These are phyloP conservation scores for Poecile atricapillus DNA, from an alignment of 2,113 vertebrate species.

Conservation along the genomic window DNA sequence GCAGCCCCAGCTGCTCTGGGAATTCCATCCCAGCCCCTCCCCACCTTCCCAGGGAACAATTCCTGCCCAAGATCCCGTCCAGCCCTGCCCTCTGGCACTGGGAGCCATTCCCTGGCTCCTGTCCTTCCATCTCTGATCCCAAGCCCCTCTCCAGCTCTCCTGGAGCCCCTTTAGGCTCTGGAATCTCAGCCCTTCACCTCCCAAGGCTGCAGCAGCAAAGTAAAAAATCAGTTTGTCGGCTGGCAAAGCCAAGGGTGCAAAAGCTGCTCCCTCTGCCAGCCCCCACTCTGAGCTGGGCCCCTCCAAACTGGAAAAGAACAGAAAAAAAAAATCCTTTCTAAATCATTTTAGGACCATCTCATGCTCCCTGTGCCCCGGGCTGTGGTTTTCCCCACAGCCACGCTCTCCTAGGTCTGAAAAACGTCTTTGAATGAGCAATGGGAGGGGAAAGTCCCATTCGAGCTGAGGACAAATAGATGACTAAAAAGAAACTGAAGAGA, in stretches of 20 bases:
- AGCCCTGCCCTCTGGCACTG: fast-evolving
- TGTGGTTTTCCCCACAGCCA: background rate
- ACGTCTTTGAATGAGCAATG: background rate
- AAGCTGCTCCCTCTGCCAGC: background rate
- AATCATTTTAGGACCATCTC: background rate
- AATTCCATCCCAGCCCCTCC: background rate
- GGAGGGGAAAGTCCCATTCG: slow-evolving; percentile 3
- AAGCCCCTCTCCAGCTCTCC: background rate
- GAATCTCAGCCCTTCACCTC: background rate
- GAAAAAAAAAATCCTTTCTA: fast-evolving
- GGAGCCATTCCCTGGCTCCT: background rate
- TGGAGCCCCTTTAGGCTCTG: background rate
- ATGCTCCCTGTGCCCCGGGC: background rate
- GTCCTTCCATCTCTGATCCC: background rate
- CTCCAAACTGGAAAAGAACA: background rate
- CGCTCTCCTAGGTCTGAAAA: background rate
- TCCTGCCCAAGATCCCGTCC: background rate
- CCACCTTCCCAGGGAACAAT: background rate
- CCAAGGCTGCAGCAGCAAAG: background rate
- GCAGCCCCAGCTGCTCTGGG: background rate
- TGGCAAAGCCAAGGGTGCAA: background rate
- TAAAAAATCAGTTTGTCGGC: background rate
- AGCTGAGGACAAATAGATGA: background rate
- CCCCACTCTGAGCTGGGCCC: background rate
- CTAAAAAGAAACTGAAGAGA: background rate